Conservation (phyloP, 2,797 vertebrate species). For the Acanthornis magna region DNA sequence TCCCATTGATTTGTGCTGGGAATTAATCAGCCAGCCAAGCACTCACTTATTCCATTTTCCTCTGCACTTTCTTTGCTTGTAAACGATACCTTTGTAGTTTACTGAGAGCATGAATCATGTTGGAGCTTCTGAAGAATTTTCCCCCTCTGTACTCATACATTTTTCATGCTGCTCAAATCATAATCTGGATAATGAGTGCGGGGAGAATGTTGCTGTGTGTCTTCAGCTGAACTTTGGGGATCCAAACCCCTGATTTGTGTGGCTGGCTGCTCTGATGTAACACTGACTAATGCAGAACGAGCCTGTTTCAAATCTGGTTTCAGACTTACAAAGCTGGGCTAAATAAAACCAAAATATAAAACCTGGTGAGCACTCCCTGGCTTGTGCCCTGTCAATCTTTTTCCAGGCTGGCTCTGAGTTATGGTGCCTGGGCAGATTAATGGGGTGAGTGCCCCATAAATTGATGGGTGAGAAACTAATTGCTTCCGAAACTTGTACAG, state of each 20-base stretch:
- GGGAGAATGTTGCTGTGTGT: background rate
- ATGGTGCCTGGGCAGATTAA: background rate
- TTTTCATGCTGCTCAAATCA: constrained; percentile 36
- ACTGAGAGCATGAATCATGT: constrained; percentile 49
- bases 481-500: background rate
- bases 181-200: constrained; percentile 18
- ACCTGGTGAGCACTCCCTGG: background rate
- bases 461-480: background rate
- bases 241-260: background rate
- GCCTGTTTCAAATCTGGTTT: background rate
- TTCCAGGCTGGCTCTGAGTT: background rate
- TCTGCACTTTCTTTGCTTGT: background rate
- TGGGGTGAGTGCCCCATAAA: background rate
- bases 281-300: background rate
- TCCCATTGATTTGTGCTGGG: constrained; percentile 46
- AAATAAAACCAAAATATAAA: background rate
- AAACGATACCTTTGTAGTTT: constrained; percentile 53
- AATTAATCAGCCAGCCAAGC: constrained; percentile 42
- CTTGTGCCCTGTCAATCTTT: background rate
- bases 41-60: constrained; percentile 34
- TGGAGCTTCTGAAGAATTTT: constrained; percentile 17
- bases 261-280: constrained; percentile 21
- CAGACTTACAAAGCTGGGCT: background rate
- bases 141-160: constrained; percentile 10
- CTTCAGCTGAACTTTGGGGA: background rate